A percentile compares a stretch with the other conserved stretches of the same genome.
phyloP scores from a whole-genome alignment of 2,888 invertebrate genomes.

The Petrophora chlorosata region DNA sequence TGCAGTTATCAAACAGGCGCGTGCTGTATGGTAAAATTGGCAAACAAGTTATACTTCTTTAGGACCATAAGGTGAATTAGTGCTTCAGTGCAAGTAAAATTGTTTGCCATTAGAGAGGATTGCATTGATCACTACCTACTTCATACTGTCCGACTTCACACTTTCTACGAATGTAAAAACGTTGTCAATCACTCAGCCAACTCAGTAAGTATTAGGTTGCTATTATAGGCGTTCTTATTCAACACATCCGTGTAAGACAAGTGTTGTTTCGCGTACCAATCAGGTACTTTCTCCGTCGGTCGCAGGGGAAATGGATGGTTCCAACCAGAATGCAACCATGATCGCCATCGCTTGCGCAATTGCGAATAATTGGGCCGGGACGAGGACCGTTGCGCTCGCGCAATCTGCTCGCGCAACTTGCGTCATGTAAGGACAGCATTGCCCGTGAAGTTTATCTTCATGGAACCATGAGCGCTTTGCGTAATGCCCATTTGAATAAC shows the following conservation, averaged over 20 bases:
- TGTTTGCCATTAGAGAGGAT: too few relatives aligned
- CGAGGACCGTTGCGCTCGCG: neutral
- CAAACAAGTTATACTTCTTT: too few relatives aligned
- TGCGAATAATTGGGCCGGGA: constrained; percentile 23
- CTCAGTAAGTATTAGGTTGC: too few relatives aligned
- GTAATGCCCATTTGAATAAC: too few relatives aligned
- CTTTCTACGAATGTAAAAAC: constrained; percentile 5
- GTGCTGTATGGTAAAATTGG: too few relatives aligned
- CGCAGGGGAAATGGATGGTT: constrained; percentile 29
- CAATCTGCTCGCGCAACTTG: constrained; percentile 1
- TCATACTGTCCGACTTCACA: neutral
- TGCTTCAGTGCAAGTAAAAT: too few relatives aligned
- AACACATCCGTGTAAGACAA: constrained; percentile 13
- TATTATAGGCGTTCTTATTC: constrained; percentile 8
- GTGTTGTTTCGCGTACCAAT: constrained; percentile 30
- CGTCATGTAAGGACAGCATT: too few relatives aligned
- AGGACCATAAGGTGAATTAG: too few relatives aligned
- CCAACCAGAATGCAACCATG: constrained; percentile 26
- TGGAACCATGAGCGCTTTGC: too few relatives aligned
- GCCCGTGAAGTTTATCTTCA: too few relatives aligned
- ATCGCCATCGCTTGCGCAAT: constrained; percentile 31
- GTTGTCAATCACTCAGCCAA: neutral
- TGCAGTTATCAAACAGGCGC: too few relatives aligned
- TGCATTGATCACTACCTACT: neutral
- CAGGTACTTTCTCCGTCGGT: constrained; percentile 27